These are phyloP conservation scores for Danio choprae DNA, from an alignment of 2,797 vertebrate genomes.

Conservation along the genomic window DNA sequence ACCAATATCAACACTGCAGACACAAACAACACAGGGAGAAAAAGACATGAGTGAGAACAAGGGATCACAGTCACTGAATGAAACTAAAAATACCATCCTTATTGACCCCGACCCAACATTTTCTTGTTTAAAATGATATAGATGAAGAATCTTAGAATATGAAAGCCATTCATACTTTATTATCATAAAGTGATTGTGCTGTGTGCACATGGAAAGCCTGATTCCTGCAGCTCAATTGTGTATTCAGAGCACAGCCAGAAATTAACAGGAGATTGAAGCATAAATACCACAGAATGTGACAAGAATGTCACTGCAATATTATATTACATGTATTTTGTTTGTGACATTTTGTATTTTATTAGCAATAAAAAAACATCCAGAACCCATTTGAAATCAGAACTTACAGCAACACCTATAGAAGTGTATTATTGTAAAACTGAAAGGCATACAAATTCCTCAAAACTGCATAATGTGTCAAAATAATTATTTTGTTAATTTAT, in stretches of 20 bases:
- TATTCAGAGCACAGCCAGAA: neutral
- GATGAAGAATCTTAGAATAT: neutral
- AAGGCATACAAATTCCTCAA: too few species aligned
- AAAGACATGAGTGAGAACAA: constrained; percentile 24
- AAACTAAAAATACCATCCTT: constrained; percentile 34
- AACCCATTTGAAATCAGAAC: too few species aligned
- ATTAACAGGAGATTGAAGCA: neutral
- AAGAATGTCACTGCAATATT: neutral
- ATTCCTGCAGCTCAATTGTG: neutral
- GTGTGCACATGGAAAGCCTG: neutral
- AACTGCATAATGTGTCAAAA: too few species aligned
- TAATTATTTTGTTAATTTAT: too few species aligned
- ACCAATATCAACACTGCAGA: constrained; percentile 51
- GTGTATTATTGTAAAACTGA: too few species aligned
- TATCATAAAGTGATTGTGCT: neutral
- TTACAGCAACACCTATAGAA: too few species aligned
- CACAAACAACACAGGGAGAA: constrained; percentile 45
- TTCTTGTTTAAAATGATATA: neutral
- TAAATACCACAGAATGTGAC: neutral
- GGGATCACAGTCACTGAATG: constrained; percentile 13
- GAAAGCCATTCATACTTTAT: neutral
- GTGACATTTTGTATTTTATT: neutral
- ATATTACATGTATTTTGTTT: neutral
- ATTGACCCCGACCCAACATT: constrained; percentile 28
- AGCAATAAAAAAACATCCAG: too few species aligned